Evolutionary conservation across 2,888 invertebrate genomes (phyloP).

Genomic region (Andrena minutula): DNA sequence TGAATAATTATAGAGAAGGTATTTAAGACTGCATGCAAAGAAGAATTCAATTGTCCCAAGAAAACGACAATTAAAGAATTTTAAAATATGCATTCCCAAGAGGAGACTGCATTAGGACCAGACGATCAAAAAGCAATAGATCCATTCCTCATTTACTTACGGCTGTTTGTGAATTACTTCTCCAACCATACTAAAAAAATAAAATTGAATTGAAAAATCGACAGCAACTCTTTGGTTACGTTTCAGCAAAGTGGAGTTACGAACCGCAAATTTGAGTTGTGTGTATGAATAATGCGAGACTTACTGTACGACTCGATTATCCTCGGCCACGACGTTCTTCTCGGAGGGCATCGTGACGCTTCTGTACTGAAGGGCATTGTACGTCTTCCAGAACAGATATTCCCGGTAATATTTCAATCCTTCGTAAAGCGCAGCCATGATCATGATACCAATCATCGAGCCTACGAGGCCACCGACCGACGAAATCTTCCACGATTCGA

Average conservation of each 20-base stretch:
- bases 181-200: constrained; percentile 88
- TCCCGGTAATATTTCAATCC: constrained; percentile 95
- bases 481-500: constrained; percentile 92
- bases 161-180: constrained; percentile 91
- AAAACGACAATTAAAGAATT: neutral
- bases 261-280: neutral
- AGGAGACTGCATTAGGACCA: neutral
- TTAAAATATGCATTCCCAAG: neutral
- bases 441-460: constrained; percentile 96
- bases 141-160: constrained; percentile 86
- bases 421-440: constrained; percentile 97
- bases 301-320: constrained; percentile 93
- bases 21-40: neutral
- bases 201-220: constrained; percentile 65
- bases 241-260: neutral
- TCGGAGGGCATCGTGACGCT: constrained; percentile 93
- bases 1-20: neutral
- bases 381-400: constrained; percentile 93
- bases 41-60: neutral
- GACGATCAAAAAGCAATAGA: constrained; percentile 1
- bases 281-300: constrained; percentile 79
- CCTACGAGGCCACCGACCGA: constrained; percentile 92
- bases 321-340: constrained; percentile 88
- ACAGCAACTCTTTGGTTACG: neutral
- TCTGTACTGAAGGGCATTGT: constrained; percentile 93